Conservation (phyloP, 2,797 vertebrate genomes). For the Chaenodraco wilsoni region DNA sequence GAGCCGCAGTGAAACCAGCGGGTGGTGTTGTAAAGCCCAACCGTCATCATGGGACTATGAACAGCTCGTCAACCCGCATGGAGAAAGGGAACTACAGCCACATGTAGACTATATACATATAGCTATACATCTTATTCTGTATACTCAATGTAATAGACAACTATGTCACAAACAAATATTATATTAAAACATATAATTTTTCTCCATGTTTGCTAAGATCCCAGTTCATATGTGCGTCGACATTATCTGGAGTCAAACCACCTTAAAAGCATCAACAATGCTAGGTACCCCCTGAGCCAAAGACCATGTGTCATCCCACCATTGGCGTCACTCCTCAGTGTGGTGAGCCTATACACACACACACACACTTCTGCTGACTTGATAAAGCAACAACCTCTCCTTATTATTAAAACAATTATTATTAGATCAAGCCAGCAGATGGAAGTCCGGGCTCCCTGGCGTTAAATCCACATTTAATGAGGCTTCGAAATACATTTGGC, state of each 20-base stretch:
- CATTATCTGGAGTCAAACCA: not conserved
- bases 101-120: not conserved
- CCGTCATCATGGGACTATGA: conserved; percentile 30
- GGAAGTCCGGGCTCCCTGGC: not conserved
- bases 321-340: conserved; percentile 34
- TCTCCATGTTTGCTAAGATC: not conserved
- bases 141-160: not conserved
- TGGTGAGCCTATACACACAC: conserved; percentile 2
- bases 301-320: conserved; percentile 52
- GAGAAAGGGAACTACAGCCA: conserved; percentile 1
- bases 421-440: conserved; percentile 2
- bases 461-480: conserved; percentile 41
- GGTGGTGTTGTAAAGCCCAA: conserved; percentile 43
- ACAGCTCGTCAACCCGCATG: conserved; percentile 3
- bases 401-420: not conserved
- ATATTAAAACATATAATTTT: not conserved
- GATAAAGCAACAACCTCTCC: not conserved
- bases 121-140: not conserved
- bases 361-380: not conserved
- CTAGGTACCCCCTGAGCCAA: not conserved
- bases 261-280: not conserved
- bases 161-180: not conserved
- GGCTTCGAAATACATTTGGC: conserved; percentile 3
- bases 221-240: not conserved
- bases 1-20: conserved; percentile 19